Base-by-base conservation (phyloP, 2,888 invertebrate species). In the Tiliacea aurago region DNA sequence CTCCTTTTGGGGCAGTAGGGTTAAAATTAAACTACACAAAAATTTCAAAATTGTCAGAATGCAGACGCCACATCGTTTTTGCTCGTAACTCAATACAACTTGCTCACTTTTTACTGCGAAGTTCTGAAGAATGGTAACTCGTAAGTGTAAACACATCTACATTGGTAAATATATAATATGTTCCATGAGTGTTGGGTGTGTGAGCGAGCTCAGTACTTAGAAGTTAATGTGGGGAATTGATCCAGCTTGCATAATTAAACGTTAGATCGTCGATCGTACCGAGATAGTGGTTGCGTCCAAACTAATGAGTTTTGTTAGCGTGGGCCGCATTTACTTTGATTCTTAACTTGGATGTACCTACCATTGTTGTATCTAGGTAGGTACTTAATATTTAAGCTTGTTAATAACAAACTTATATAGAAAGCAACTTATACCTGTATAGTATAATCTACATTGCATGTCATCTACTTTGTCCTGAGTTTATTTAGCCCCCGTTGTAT, bases 221-320 rank as follows among this genome's bases (percentile, higher is more conserved):
- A 53, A 62, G 68, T 59, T 65, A 72, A 80, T 84, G 73, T 70
- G 68, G 56, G 71, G 70, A 76, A 80, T 76, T 70, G 84, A 82
- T 82, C 62, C 53, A 45, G 65, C 68, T 70, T 73, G 81, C 68
- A 84, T 82, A 82, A 82, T 76, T 73, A 81, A 77, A 76, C 71
- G 55, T 69, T 64, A 75, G 66, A 70, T 70, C 49, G 67, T 64
- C 72, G 66, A 70, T 70, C 49, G 67, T 53, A 20, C 23, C 28
- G 47, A 70, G 84, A 80, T 80, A 80, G 59, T 73, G 58, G 73
- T 56, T 63, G 81, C 73, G 56, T 61, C 61, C 43, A 33, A 68
- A 67, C 41, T 83, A 78, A 81, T 79, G 72, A 56, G 66, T 73
- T 51, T 28, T 63, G 81, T 65, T 18, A 41, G 53, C n/a, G 65